Conservation (phyloP, 2,797 vertebrate species). For the Gallinago solitaria region DNA sequence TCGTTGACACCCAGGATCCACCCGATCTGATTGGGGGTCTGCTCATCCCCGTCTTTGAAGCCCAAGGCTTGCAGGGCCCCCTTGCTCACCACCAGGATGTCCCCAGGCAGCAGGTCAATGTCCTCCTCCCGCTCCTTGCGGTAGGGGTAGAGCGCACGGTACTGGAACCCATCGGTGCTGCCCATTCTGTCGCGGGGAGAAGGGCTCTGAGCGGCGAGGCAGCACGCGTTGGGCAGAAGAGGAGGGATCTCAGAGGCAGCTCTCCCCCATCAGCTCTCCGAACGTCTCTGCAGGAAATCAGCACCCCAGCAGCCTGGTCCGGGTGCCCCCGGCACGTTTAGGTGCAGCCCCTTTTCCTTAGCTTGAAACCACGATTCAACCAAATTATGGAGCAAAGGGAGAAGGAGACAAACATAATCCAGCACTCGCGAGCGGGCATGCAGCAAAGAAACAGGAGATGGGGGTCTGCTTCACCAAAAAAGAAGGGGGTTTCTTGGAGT, state of each 20-base stretch:
- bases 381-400: conserved; percentile 90
- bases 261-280: conserved; percentile 26
- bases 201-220: background rate
- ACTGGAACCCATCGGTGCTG: conserved; percentile 88
- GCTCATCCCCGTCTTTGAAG: conserved; percentile 86
- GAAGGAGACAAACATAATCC: conserved; percentile 89
- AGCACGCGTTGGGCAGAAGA: background rate
- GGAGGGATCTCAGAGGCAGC: background rate
- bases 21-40: conserved; percentile 85
- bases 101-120: conserved; percentile 88
- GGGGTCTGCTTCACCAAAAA: background rate
- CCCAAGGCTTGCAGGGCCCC: conserved; percentile 86
- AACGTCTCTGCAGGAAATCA: background rate
- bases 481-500: background rate
- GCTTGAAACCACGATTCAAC: conserved; percentile 88
- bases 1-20: conserved; percentile 94
- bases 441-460: background rate
- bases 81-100: conserved; percentile 89
- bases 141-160: conserved; percentile 87
- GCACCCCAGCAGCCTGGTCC: background rate
- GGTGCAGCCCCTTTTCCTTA: conserved; percentile 83
- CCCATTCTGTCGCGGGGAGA: conserved; percentile 40
- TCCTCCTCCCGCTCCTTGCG: conserved; percentile 91
- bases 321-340: background rate
- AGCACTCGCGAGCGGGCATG: conserved; percentile 42